Percentiles rank a stretch among this genome's conserved stretches.
phyloP scores from a whole-genome alignment of 2,888 invertebrate genomes.

The Thelaira solivaga region DNA sequence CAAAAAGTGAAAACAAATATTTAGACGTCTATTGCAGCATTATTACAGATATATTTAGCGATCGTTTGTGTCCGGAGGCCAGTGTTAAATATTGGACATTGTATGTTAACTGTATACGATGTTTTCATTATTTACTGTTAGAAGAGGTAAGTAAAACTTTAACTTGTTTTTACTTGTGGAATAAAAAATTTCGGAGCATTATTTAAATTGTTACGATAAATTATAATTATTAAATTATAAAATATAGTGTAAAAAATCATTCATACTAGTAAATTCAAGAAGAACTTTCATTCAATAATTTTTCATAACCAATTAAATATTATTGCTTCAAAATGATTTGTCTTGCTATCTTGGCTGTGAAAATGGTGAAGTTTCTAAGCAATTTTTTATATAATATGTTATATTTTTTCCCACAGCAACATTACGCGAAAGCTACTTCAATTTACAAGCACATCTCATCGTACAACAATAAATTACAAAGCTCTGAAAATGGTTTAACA shows the following conservation, averaged over 20 bases:
- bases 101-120: slow-evolving; percentile 67
- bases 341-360: too few relatives aligned
- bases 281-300: too few relatives aligned
- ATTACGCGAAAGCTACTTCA: slow-evolving; percentile 54
- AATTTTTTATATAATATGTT: background rate
- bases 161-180: too few relatives aligned
- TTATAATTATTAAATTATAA: too few relatives aligned
- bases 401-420: slow-evolving; percentile 61
- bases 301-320: too few relatives aligned
- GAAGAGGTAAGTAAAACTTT: slow-evolving; percentile 65
- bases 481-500: slow-evolving; percentile 63
- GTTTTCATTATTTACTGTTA: slow-evolving; percentile 66
- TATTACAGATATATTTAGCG: slow-evolving; percentile 60
- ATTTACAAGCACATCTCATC: slow-evolving; percentile 64
- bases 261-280: too few relatives aligned
- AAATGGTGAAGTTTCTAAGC: too few relatives aligned
- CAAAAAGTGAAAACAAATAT: slow-evolving; percentile 64
- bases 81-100: slow-evolving; percentile 65
- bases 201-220: too few relatives aligned
- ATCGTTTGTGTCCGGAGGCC: slow-evolving; percentile 62
- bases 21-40: slow-evolving; percentile 68
- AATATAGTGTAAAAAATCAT: too few relatives aligned
- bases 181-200: too few relatives aligned
- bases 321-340: too few relatives aligned
- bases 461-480: slow-evolving; percentile 64